Percentiles rank a stretch among this genome's conserved stretches.
phyloP scores from a whole-genome alignment of 2,888 invertebrate species.

The Neoitamus cyanurus region DNA sequence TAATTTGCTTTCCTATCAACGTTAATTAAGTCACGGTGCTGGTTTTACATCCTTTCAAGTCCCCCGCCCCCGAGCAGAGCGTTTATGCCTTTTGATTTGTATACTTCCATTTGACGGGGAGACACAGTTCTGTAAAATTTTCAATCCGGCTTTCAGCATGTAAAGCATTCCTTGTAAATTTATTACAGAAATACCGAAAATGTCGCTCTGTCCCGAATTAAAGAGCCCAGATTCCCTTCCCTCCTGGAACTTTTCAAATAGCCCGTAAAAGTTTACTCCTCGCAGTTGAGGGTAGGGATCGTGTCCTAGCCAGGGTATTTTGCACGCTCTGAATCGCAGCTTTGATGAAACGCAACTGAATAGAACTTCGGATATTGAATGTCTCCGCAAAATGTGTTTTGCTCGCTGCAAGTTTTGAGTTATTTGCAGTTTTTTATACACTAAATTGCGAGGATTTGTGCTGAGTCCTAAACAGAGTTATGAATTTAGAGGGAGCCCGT shows the following conservation, averaged over 20 bases:
- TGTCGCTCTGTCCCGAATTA: background rate
- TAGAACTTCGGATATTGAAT: background rate
- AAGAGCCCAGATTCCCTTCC: background rate
- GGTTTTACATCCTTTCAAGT: slow-evolving; percentile 18
- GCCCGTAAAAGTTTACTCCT: background rate
- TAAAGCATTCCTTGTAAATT: background rate
- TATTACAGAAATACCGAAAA: background rate
- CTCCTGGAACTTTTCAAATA: slow-evolving; percentile 5
- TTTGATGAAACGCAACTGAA: background rate
- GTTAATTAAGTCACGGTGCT: slow-evolving; percentile 22
- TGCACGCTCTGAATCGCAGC: background rate
- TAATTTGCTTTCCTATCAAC: slow-evolving; percentile 30
- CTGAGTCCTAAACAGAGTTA: background rate
- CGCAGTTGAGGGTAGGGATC: background rate
- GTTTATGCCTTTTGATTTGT: slow-evolving; percentile 16
- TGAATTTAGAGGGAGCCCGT: background rate
- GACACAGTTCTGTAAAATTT: background rate
- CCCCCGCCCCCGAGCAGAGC: background rate
- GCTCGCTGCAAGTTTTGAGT: background rate
- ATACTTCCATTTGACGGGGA: background rate
- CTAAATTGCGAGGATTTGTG: background rate
- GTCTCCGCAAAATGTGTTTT: background rate
- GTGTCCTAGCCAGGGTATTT: background rate
- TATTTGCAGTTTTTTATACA: background rate
- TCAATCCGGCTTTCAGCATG: background rate